phyloP scores from a whole-genome alignment of 1,140 invertebrate genomes.

The Heliconius himera region DNA sequence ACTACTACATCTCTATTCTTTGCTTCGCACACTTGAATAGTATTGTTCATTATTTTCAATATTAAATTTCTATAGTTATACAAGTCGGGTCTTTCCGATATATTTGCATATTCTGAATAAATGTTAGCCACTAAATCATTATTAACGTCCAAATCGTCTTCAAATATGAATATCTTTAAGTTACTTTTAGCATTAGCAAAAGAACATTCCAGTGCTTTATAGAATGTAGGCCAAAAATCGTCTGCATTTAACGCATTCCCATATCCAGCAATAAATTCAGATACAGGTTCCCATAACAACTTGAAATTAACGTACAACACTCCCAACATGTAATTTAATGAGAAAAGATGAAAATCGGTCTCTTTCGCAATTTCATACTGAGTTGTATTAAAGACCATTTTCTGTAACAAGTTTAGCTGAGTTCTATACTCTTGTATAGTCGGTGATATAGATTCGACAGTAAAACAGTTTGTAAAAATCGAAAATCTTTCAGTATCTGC shows the following conservation, averaged over 20 bases:
- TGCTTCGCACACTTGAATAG: slow-evolving; percentile 88
- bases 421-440: slow-evolving; percentile 90
- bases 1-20: slow-evolving; percentile 90
- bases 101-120: slow-evolving; percentile 68
- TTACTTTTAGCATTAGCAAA: slow-evolving; percentile 66
- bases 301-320: slow-evolving; percentile 93
- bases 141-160: slow-evolving; percentile 59
- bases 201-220: slow-evolving; percentile 82
- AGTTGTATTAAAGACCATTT: slow-evolving; percentile 84
- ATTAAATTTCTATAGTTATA: slow-evolving; percentile 90
- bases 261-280: slow-evolving; percentile 87
- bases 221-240: slow-evolving; percentile 91
- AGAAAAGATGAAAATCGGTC: slow-evolving; percentile 83
- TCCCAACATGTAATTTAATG: slow-evolving; percentile 90
- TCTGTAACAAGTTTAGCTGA: slow-evolving; percentile 87
- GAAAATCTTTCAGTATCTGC: slow-evolving; percentile 72
- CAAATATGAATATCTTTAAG: slow-evolving; percentile 62
- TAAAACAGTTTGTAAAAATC: slow-evolving; percentile 86
- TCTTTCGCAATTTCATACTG: slow-evolving; percentile 82
- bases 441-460: slow-evolving; percentile 85
- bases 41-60: slow-evolving; percentile 89
- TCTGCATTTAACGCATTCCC: slow-evolving; percentile 84
- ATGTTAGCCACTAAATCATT: slow-evolving; percentile 57
- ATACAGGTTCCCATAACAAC: slow-evolving; percentile 92
- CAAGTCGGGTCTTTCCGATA: slow-evolving; percentile 85